A percentile compares a stretch with the other conserved stretches of the same genome.
phyloP scores from a whole-genome alignment of 2,888 invertebrate species.

The Mesoligia furuncula region DNA sequence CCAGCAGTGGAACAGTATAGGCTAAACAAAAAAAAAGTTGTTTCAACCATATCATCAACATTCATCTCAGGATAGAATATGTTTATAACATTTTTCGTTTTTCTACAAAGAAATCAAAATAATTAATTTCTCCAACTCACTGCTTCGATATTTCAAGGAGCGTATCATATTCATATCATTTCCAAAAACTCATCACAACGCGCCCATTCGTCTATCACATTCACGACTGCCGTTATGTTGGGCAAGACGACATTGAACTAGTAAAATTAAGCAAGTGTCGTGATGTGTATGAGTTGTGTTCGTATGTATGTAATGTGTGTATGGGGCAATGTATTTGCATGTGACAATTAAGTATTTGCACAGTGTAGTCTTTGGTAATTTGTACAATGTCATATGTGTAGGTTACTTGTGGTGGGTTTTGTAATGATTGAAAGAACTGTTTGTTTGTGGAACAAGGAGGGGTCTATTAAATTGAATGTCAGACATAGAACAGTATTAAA shows the following conservation, averaged over 20 bases:
- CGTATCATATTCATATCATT: not conserved
- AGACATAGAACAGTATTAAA: not conserved
- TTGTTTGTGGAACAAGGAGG: not conserved
- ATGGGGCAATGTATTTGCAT: constrained; percentile 56
- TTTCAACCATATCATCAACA: not conserved
- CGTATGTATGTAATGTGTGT: constrained; percentile 36
- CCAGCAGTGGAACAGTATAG: not conserved
- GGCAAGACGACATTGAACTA: constrained; percentile 79
- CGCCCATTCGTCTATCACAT: constrained; percentile 24
- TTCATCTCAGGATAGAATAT: not conserved
- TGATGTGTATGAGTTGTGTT: constrained; percentile 53
- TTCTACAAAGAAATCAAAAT: not conserved
- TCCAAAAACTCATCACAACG: not conserved
- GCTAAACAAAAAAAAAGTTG: not conserved
- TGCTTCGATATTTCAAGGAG: not conserved
- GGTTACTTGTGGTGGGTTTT: constrained; percentile 7
- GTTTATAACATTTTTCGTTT: not conserved
- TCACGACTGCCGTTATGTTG: constrained; percentile 28
- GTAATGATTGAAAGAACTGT: constrained; percentile 19
- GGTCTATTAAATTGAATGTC: constrained; percentile 28
- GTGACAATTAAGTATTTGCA: constrained; percentile 65
- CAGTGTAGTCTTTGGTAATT: constrained; percentile 55
- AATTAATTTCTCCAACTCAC: not conserved
- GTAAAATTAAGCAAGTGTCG: constrained; percentile 76
- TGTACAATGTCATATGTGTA: constrained; percentile 54